Evolutionary conservation across 1,140 invertebrate species (phyloP).

Genomic region (Liolophura sinensis): DNA sequence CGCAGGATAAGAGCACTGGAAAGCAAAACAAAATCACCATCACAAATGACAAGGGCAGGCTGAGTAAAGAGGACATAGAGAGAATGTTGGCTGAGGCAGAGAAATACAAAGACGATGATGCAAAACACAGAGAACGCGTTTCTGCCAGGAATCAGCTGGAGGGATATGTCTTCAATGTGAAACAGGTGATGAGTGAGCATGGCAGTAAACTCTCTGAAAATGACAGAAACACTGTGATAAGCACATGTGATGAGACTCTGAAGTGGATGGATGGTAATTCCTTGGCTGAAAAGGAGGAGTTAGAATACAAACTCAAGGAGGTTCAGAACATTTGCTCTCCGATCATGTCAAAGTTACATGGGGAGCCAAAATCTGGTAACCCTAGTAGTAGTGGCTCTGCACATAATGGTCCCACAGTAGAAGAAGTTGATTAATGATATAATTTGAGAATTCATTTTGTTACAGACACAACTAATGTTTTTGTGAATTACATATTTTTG

Average conservation of each 20-base stretch:
- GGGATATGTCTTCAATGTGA: conserved; percentile 27
- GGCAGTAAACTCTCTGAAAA: conserved; percentile 64
- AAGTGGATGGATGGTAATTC: conserved; percentile 60
- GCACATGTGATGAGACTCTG: conserved; percentile 57
- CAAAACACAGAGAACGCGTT: conserved; percentile 82
- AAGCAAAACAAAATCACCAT: conserved; percentile 79
- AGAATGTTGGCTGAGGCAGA: conserved; percentile 96
- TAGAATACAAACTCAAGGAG: conserved; percentile 54
- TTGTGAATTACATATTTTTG: too few relatives aligned
- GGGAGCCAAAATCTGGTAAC: conserved; percentile 5
- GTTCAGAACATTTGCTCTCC: conserved; percentile 48
- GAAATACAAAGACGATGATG: conserved; percentile 84
- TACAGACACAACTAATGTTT: too few relatives aligned
- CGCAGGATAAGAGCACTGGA: conserved; percentile 72
- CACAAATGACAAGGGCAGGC: conserved; percentile 87
- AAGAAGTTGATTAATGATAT: conserved; percentile 38
- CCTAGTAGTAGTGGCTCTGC: too few relatives aligned
- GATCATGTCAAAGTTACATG: conserved; percentile 47
- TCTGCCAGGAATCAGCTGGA: conserved; percentile 83
- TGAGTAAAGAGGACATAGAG: conserved; percentile 95
- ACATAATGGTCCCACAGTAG: conserved; percentile 31
- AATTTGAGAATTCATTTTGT: too few relatives aligned
- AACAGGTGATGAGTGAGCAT: conserved; percentile 40
- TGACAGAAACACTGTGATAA: conserved; percentile 67
- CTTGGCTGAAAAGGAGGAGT: conserved; percentile 60